A percentile compares a stretch with the other conserved stretches of the same genome.
Evolutionary conservation across 1,140 invertebrate species (phyloP).

Genomic region (fruit fly (Drosophila melanogaster)): Release_6_plus_ISO1_MT NT_033779.5:16253501-16254000

Average conservation of each 20-base stretch:
- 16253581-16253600: neutral
- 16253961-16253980: neutral
- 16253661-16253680: too few relatives aligned
- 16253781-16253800: too few relatives aligned
- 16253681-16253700: neutral
- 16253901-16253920: conserved; percentile 18
- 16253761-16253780: too few relatives aligned
- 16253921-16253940: conserved; percentile 11
- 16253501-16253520: conserved; percentile 3
- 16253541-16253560: conserved; percentile 10
- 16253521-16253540: conserved; percentile 34
- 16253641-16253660: too few relatives aligned
- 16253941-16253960: neutral
- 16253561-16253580: neutral
- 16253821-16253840: too few relatives aligned
- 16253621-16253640: neutral
- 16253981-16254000: conserved; percentile 22
- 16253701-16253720: neutral
- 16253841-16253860: too few relatives aligned
- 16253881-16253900: neutral
- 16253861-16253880: too few relatives aligned
- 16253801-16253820: too few relatives aligned
- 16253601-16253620: neutral
- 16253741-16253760: too few relatives aligned
- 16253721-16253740: too few relatives aligned